These are phyloP conservation scores for Drosophila littoralis DNA, from an alignment of 1,140 invertebrate genomes.

Conservation along the genomic window DNA sequence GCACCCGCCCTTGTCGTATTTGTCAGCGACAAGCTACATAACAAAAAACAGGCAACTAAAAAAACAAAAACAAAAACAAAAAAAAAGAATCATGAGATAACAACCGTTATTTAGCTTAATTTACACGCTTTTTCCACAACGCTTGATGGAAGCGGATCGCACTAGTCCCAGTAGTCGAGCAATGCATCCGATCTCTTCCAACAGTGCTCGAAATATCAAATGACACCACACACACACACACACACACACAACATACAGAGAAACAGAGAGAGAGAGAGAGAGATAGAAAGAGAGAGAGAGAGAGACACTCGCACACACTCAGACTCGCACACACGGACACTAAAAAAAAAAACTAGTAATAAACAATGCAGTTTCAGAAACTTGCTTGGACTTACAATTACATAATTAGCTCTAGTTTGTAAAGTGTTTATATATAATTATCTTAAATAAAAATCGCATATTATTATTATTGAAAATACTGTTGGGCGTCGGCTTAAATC, in stretches of 20 bases:
- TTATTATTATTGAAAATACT: slow-evolving; percentile 16
- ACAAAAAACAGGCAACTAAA: too few species aligned
- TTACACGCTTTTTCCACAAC: slow-evolving; percentile 16
- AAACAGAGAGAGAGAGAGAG: too few species aligned
- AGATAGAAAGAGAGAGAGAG: too few species aligned
- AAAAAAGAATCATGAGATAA: too few species aligned
- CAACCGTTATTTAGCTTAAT: background rate
- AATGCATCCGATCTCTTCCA: slow-evolving; percentile 39
- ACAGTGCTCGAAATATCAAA: slow-evolving; percentile 27
- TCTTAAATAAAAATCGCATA: slow-evolving; percentile 53
- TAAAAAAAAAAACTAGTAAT: background rate
- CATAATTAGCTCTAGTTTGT: slow-evolving; percentile 54
- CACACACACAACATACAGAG: slow-evolving; percentile 12
- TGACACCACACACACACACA: slow-evolving; percentile 23
- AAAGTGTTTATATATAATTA: slow-evolving; percentile 59
- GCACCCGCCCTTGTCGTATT: background rate
- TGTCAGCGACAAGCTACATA: background rate
- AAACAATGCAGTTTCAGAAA: slow-evolving; percentile 53
- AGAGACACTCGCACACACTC: slow-evolving; percentile 7
- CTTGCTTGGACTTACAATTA: slow-evolving; percentile 42
- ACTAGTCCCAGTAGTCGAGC: slow-evolving; percentile 33
- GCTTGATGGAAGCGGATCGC: slow-evolving; percentile 22
- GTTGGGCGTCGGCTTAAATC: too few species aligned
- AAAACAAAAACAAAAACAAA: too few species aligned
- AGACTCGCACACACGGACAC: background rate